Evolutionary conservation across 2,888 invertebrate species (phyloP), one percentile per base, ranked within the genome.

Genomic region (Exocentrus adspersus): DNA sequence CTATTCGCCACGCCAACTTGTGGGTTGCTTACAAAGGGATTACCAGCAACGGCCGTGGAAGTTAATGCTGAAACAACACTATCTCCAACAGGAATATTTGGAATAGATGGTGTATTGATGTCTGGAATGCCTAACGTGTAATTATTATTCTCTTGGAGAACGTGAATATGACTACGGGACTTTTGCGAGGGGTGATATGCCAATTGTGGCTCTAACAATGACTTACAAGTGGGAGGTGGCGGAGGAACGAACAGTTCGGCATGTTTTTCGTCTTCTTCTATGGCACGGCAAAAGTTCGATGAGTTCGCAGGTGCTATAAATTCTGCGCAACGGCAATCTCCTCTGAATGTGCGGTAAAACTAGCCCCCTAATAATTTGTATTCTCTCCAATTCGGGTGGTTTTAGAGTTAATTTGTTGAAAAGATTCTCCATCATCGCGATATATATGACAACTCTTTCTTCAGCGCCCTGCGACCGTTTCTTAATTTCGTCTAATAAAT

Each of bases 401-500:
- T 32, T 51, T 16, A 9, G 14, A 2, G 51, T 32, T 16, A 51
- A 16, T 10, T 51, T 51, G 32, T 10, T 32, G 19, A 51, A 51
- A 32, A 32, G 12, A 28, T 28, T 50, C 14, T 50, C 24, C 50
- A 50, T 50, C 28, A 28, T 50, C 14, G 28, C n/a, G 2, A 50
- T 28, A n/a, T 50, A 50, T 28, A 28, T 50, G 2, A 50, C 28
- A 21, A 50, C 50, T 24, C 12, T 24, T 28, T 50, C 50, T 1
- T 50, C 50, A 1, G 50, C 24, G 4, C 50, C 50, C 28, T 50
- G 50, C n/a, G 50, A 50, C 9, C 50, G 50, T 50, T 12, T 50
- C 28, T 50, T 50, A 50, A 50, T 50, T 50, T 50, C 50, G 14
- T 50, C 50, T 50, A 50, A 28, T 14, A 50, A 50, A 50, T 50